Percentiles rank a stretch among this genome's conserved stretches.
Conservation (phyloP, 2,888 invertebrate genomes). For the Listrodromus nycthemerus region DNA sequence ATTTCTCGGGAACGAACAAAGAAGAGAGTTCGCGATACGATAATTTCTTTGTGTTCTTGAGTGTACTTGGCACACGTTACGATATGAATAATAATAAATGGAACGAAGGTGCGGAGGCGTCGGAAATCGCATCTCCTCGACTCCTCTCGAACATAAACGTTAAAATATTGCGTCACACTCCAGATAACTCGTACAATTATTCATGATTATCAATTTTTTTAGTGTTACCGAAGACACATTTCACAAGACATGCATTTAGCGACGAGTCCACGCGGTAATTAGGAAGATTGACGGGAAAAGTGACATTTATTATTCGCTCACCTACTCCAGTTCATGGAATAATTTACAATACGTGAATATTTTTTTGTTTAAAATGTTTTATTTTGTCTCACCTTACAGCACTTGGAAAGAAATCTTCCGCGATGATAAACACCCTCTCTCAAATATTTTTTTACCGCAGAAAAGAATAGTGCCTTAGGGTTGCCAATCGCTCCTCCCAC, state of each 20-base stretch:
- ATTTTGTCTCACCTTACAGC: neutral
- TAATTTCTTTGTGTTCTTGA: conserved; percentile 32
- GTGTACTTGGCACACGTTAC: conserved; percentile 33
- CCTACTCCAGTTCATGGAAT: neutral
- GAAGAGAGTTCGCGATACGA: conserved; percentile 10
- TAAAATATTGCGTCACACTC: conserved; percentile 41
- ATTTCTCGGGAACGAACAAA: conserved; percentile 22
- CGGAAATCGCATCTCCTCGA: conserved; percentile 22
- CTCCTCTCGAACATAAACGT: conserved; percentile 15
- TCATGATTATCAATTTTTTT: conserved; percentile 29
- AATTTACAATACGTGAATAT: neutral
- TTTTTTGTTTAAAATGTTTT: conserved; percentile 8
- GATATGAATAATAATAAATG: conserved; percentile 62
- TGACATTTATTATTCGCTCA: conserved; percentile 39
- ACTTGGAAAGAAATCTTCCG: neutral
- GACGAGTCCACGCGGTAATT: neutral
- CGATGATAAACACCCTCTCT: neutral
- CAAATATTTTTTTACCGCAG: neutral
- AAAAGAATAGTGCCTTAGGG: neutral
- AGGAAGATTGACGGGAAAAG: conserved; percentile 5
- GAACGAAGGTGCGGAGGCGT: conserved; percentile 58
- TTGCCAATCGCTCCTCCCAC: no score
- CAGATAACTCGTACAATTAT: conserved; percentile 48
- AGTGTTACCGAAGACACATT: conserved; percentile 40
- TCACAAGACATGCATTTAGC: conserved; percentile 26